These are phyloP conservation scores for Lepidochitona cinerea DNA, from an alignment of 2,888 invertebrate genomes.

Conservation along the genomic window DNA sequence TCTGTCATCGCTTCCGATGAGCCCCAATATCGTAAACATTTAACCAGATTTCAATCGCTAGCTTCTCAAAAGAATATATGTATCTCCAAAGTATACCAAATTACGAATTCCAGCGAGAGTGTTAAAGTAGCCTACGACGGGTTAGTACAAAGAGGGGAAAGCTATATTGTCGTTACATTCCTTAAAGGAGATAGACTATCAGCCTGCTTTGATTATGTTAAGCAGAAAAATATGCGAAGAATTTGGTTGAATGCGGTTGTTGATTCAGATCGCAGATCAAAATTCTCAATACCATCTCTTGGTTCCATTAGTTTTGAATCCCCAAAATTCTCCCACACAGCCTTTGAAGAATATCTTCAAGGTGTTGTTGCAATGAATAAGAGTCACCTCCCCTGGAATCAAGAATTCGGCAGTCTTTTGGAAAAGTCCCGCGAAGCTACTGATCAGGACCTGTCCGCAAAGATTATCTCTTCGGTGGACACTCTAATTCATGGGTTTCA, in stretches of 20 bases:
- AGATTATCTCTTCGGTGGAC: constrained; percentile 45
- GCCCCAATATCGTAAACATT: constrained; percentile 9
- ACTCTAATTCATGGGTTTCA: constrained; percentile 43
- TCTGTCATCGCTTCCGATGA: constrained; percentile 37
- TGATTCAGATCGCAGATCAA: not conserved
- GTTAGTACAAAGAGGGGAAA: not conserved
- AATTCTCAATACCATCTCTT: not conserved
- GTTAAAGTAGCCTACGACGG: not conserved
- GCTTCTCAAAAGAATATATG: constrained; percentile 38
- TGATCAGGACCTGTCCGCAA: constrained; percentile 25
- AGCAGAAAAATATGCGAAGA: not conserved
- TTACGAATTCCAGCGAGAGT: not conserved
- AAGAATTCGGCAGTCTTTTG: not conserved
- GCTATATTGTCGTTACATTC: not conserved
- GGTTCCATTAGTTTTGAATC: not conserved
- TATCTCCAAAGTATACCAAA: constrained; percentile 15
- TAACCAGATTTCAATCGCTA: constrained; percentile 26
- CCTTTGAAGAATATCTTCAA: not conserved
- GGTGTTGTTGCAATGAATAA: not conserved
- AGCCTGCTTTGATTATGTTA: not conserved
- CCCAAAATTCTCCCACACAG: not conserved
- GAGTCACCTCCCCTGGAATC: not conserved
- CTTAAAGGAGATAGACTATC: not conserved
- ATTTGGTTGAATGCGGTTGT: not conserved
- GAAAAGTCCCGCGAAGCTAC: not conserved